Conservation (phyloP, 2,888 invertebrate genomes). For the Tolmerus cingulatus region DNA sequence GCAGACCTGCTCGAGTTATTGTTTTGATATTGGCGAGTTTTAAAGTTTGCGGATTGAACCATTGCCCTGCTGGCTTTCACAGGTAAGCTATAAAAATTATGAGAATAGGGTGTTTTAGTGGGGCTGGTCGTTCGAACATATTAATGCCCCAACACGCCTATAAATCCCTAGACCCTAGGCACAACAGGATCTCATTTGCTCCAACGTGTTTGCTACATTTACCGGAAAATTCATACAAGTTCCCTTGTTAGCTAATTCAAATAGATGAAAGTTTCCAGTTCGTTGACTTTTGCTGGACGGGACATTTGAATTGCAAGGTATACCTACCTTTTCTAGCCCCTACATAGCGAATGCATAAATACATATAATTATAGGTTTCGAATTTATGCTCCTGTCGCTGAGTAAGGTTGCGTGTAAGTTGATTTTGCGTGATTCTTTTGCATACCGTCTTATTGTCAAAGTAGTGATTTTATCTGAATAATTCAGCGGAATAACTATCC, state of each 20-base stretch:
- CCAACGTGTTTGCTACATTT: slow-evolving; percentile 6
- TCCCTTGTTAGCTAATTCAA: slow-evolving; percentile 16
- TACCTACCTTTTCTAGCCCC: neutral
- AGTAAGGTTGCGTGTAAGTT: neutral
- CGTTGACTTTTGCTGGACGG: neutral
- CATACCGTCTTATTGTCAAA: neutral
- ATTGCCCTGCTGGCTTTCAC: neutral
- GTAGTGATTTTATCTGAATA: neutral
- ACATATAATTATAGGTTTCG: neutral
- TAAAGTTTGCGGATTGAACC: neutral
- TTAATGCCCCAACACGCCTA: neutral
- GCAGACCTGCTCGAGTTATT: neutral
- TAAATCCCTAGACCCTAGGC: neutral
- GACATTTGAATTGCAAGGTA: neutral
- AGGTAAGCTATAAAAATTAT: neutral
- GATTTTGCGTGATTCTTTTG: neutral
- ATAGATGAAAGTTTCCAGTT: neutral
- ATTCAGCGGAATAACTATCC: neutral
- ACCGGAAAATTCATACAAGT: slow-evolving; percentile 17
- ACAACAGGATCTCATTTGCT: neutral
- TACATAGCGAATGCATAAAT: neutral
- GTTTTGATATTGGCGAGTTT: neutral
- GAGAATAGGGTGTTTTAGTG: neutral
- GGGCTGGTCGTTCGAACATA: neutral
- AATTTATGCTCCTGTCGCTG: neutral